Conservation (phyloP, 2,888 invertebrate species). For the Odontothrips loti region DNA sequence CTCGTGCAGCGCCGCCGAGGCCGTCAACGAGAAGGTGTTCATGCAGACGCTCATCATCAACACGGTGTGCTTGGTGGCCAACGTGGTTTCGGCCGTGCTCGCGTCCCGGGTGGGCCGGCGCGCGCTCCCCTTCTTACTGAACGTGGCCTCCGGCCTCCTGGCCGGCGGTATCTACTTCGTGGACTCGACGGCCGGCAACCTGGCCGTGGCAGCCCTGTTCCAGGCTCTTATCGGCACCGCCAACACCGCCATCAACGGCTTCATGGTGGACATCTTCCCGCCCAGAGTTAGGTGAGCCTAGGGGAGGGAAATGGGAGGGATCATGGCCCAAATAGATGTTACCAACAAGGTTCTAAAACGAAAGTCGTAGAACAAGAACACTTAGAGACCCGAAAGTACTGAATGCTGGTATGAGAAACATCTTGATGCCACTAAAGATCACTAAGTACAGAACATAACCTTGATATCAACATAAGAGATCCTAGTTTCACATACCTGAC, state of each 20-base stretch:
- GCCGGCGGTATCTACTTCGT: conserved; percentile 59
- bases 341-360: too few species aligned
- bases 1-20: conserved; percentile 44
- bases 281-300: conserved; percentile 48
- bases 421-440: too few species aligned
- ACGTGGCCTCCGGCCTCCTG: conserved; percentile 53
- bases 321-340: neutral
- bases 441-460: too few species aligned
- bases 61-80: conserved; percentile 59
- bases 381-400: too few species aligned
- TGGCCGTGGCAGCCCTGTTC: conserved; percentile 55
- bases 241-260: conserved; percentile 47
- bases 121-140: conserved; percentile 47
- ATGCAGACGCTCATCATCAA: conserved; percentile 64
- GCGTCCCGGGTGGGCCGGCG: conserved; percentile 46
- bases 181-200: conserved; percentile 54
- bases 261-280: conserved; percentile 48
- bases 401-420: too few species aligned
- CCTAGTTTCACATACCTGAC: too few species aligned
- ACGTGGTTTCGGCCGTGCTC: conserved; percentile 59
- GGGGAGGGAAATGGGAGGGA: neutral
- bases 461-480: too few species aligned
- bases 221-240: conserved; percentile 51
- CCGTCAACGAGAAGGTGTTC: conserved; percentile 59
- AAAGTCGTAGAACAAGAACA: too few species aligned